phyloP scores from a whole-genome alignment of 2,113 vertebrate species.

The Naja naja region DNA sequence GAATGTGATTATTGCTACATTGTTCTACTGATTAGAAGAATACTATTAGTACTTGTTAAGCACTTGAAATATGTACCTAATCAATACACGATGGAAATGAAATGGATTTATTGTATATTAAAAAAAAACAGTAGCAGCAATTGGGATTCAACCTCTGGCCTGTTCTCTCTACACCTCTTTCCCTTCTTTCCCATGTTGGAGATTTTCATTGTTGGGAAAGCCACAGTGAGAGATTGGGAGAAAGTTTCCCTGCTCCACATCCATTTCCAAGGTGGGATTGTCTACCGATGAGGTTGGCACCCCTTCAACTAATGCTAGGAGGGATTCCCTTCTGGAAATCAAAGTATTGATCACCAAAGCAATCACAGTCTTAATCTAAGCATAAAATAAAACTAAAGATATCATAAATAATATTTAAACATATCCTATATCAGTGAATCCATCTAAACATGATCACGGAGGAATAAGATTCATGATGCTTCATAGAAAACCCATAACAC shows the following conservation, averaged over 20 bases:
- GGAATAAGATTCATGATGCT: not conserved
- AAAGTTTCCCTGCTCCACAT: not conserved
- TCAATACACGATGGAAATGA: too few species aligned
- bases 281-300: not conserved
- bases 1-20: too few species aligned
- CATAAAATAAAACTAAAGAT: not conserved
- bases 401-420: not conserved
- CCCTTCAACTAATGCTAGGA: not conserved
- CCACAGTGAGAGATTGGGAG: not conserved
- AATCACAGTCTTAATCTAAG: not conserved
- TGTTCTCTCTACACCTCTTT: not conserved
- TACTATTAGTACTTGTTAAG: too few species aligned
- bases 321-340: not conserved
- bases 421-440: not conserved
- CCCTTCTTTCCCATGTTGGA: not conserved
- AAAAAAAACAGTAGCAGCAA: not conserved
- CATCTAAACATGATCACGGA: not conserved
- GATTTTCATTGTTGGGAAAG: not conserved
- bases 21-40: too few species aligned
- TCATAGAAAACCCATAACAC: not conserved
- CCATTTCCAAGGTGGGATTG: not conserved
- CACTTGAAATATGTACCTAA: too few species aligned
- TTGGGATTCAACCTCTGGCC: not conserved
- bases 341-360: not conserved
- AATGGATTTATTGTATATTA: too few species aligned